Base-by-base conservation (phyloP, 2,888 invertebrate species). In the Schizotus pectinicornis region DNA sequence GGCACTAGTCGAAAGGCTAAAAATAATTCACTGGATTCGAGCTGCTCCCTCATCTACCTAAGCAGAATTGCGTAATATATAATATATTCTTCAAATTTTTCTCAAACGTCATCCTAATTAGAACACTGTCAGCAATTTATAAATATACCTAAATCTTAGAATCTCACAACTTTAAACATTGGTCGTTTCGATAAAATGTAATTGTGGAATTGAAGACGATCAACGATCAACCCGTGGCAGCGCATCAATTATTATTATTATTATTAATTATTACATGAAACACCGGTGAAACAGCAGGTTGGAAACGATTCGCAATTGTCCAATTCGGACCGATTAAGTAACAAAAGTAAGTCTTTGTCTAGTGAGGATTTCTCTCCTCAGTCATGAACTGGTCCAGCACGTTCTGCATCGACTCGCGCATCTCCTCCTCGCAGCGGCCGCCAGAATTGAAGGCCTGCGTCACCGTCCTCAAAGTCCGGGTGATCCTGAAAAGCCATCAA, bases 331-430 rank as follows among this genome's bases (percentile, higher is more conserved):
- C 22, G 22, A 22, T 48, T 54, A 59, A 59, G 51, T 50, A 47
- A 56, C 42, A 59, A n/a, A n/a, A 22, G 12, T 51, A 45, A 36
- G 41, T 48, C n/a, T 42, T 43, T 34, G 33, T 53, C 68, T 68
- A 74, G 58, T 80, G 81, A 53, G 78, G 77, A 70, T 80, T 81
- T 69, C 81, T 78, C 67, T 84, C 84, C 64, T 83, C 82, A 12
- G 79, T 69, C 81, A 84, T 82, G 68, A 84, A 84, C 65, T 83
- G 80, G 68, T 84, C 83, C 66, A 84, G 75, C 52, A 82, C 81
- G 57, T 82, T 81, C 70, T 83, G 82, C 80, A 84, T 82, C 6
- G 82, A 81, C 62, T 84, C 81, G 53, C 79, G 77, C 35, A 82
- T 71, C 50, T 82, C 80, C 6, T 79, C 78, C 50, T 74, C 74